These are phyloP conservation scores for Oopsacas minuta DNA, from an alignment of 37 sponge, comb jelly and placozoan species.

Conservation along the genomic window DNA sequence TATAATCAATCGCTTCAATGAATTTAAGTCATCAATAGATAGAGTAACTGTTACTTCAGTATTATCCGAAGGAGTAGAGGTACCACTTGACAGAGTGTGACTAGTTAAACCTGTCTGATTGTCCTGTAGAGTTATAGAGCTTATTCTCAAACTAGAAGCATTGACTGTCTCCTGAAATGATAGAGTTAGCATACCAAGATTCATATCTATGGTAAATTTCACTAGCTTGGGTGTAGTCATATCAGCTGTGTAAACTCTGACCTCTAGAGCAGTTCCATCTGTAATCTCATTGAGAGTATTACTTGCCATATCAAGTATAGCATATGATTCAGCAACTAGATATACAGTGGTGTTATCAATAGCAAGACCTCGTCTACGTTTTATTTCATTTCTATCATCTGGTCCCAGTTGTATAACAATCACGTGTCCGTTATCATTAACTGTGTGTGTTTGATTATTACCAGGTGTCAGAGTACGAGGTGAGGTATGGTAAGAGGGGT, in stretches of 20 bases:
- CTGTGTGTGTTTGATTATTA: conserved; percentile 35
- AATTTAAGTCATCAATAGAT: conserved; percentile 45
- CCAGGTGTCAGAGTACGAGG: conserved; percentile 48
- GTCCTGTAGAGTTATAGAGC: conserved; percentile 50
- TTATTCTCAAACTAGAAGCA: conserved; percentile 35
- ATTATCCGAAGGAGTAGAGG: conserved; percentile 31
- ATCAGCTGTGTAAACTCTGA: conserved; percentile 33
- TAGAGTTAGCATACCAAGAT: conserved; percentile 33
- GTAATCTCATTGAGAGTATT: conserved; percentile 36
- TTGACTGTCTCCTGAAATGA: conserved; percentile 78
- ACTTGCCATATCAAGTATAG: conserved; percentile 46
- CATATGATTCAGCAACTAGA: conserved; percentile 28
- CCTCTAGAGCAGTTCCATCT: conserved; percentile 25
- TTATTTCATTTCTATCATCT: conserved; percentile 68
- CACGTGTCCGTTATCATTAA: conserved; percentile 51
- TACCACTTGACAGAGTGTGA: conserved; percentile 35
- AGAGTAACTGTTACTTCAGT: conserved; percentile 41
- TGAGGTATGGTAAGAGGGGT: conserved; percentile 49
- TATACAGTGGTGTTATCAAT: conserved; percentile 32
- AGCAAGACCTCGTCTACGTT: conserved; percentile 51
- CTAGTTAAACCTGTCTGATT: background rate
- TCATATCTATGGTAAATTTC: conserved; percentile 59
- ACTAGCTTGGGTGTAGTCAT: conserved; percentile 44
- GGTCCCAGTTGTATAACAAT: conserved; percentile 58
- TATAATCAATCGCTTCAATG: conserved; percentile 48